phyloP scores from a whole-genome alignment of 2,113 vertebrate species.

The Lasiurus cinereus region DNA sequence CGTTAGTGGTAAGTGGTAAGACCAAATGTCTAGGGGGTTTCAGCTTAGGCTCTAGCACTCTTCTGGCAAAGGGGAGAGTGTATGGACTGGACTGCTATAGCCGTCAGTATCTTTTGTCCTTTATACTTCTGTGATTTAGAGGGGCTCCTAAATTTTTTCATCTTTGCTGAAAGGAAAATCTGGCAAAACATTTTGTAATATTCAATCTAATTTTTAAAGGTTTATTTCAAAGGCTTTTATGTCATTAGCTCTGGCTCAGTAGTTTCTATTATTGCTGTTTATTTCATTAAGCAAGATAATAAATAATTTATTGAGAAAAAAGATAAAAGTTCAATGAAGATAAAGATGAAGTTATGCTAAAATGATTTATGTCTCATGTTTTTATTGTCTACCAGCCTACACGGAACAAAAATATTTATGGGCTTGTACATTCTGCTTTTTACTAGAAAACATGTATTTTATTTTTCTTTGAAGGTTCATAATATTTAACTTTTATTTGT shows the following conservation, averaged over 20 bases:
- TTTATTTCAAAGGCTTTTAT: conserved; percentile 53
- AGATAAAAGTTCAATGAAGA: conserved; percentile 28
- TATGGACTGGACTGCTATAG: background rate
- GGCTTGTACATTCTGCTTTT: background rate
- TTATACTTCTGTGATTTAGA: background rate
- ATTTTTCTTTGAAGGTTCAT: conserved; percentile 49
- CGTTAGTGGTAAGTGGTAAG: conserved; percentile 69
- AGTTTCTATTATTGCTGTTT: conserved; percentile 52
- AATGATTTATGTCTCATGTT: background rate
- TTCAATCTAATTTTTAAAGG: conserved; percentile 34
- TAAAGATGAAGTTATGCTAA: conserved; percentile 51
- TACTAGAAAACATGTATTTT: conserved; percentile 27
- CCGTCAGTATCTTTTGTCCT: conserved; percentile 16
- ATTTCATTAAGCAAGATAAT: conserved; percentile 59
- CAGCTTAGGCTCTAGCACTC: background rate
- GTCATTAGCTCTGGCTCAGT: conserved; percentile 55
- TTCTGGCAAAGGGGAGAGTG: background rate
- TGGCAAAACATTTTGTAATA: conserved; percentile 31
- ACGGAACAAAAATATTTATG: conserved; percentile 6
- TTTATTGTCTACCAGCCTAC: conserved; percentile 42
- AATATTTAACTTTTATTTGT: conserved; percentile 14
- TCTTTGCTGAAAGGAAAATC: background rate
- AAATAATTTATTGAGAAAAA: conserved; percentile 59
- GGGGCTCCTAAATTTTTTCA: background rate
- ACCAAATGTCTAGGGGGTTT: conserved; percentile 46